These are phyloP conservation scores for Monopis laevigella DNA, from an alignment of 2,888 invertebrate species.

Conservation along the genomic window DNA sequence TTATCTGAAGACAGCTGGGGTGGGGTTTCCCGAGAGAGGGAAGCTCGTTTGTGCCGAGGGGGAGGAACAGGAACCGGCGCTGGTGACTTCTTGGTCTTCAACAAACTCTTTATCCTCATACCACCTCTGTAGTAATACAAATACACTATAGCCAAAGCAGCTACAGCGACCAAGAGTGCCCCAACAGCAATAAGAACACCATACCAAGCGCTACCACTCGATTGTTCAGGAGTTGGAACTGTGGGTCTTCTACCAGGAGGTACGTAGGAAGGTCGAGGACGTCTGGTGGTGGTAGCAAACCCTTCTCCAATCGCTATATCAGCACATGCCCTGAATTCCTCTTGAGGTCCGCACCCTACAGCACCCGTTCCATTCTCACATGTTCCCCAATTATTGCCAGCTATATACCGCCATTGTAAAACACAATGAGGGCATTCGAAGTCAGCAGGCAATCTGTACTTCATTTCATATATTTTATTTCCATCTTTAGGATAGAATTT, in stretches of 20 bases:
- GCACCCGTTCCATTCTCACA: slow-evolving; percentile 78
- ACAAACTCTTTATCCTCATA: slow-evolving; percentile 70
- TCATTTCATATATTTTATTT: slow-evolving; percentile 81
- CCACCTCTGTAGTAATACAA: slow-evolving; percentile 81
- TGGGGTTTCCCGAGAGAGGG: slow-evolving; percentile 45
- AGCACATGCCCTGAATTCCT: slow-evolving; percentile 87
- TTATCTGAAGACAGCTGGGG: slow-evolving; percentile 46
- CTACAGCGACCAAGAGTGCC: slow-evolving; percentile 72
- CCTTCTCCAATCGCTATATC: slow-evolving; percentile 77
- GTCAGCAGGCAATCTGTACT: slow-evolving; percentile 69
- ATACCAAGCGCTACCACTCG: slow-evolving; percentile 57
- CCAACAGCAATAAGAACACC: slow-evolving; percentile 70
- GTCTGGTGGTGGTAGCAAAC: slow-evolving; percentile 47
- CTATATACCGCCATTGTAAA: slow-evolving; percentile 89
- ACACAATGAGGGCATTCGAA: slow-evolving; percentile 84
- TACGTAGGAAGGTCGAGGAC: slow-evolving; percentile 53
- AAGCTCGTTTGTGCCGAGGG: slow-evolving; percentile 48
- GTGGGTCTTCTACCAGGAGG: slow-evolving; percentile 50
- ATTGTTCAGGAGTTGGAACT: slow-evolving; percentile 49
- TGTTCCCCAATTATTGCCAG: slow-evolving; percentile 86
- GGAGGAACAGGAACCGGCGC: slow-evolving; percentile 49
- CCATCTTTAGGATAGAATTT: slow-evolving; percentile 81
- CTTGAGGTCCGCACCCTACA: slow-evolving; percentile 89
- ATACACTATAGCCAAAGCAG: slow-evolving; percentile 73
- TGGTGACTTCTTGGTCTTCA: slow-evolving; percentile 51